These are phyloP conservation scores for Epinotia demarniana DNA, from an alignment of 2,888 invertebrate genomes.

Conservation along the genomic window DNA sequence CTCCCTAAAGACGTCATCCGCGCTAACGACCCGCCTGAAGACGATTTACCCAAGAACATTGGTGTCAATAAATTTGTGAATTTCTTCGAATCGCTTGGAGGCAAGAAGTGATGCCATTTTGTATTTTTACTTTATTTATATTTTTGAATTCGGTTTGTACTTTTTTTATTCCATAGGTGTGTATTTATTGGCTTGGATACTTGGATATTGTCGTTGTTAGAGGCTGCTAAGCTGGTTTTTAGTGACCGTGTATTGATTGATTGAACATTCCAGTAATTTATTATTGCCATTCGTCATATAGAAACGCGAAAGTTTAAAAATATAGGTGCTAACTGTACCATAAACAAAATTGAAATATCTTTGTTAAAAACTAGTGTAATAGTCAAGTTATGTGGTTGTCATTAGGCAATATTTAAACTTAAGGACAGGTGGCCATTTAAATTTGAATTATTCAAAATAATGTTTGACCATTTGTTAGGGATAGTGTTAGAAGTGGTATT, in stretches of 20 bases:
- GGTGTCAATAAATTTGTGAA: conserved; percentile 81
- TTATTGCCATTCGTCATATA: not conserved
- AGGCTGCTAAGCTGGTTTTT: not conserved
- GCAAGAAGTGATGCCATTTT: conserved; percentile 68
- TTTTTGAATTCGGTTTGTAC: conserved; percentile 9
- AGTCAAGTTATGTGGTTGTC: conserved; percentile 16
- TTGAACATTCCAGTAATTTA: conserved; percentile 18
- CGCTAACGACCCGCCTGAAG: conserved; percentile 79
- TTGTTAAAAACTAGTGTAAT: conserved; percentile 16
- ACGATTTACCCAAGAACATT: conserved; percentile 79
- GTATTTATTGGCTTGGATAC: conserved; percentile 22
- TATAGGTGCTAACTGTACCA: not conserved
- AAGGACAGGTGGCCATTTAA: conserved; percentile 17
- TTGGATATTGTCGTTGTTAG: conserved; percentile 1
- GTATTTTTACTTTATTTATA: conserved; percentile 19
- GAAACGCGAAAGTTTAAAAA: not conserved
- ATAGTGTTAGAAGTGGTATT: not conserved
- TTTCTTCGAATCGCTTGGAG: conserved; percentile 79
- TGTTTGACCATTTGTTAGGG: conserved; percentile 4
- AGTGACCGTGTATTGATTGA: not conserved
- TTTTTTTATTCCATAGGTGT: conserved; percentile 17
- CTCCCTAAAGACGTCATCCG: conserved; percentile 75
- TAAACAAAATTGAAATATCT: not conserved
- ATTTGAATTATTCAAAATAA: conserved; percentile 10
- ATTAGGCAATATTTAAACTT: conserved; percentile 20